Conservation (phyloP, 2,797 vertebrate genomes). For the Acridotheres tristis region DNA sequence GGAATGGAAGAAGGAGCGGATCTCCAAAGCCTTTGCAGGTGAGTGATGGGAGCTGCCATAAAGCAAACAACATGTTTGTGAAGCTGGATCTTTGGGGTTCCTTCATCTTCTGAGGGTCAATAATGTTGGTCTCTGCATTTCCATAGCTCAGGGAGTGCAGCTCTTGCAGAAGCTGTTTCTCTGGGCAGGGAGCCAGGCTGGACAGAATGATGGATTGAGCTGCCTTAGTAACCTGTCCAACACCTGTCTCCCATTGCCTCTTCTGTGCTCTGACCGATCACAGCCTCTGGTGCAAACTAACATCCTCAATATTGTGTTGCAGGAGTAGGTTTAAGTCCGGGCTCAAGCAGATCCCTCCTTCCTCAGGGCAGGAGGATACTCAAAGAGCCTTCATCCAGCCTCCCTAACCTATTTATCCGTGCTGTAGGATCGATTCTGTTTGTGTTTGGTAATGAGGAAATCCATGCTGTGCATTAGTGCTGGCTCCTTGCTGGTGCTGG, state of each 20-base stretch:
- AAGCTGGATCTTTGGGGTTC: background rate
- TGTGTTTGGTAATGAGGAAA: slow-evolving; percentile 76
- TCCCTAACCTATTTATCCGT: background rate
- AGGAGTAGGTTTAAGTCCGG: background rate
- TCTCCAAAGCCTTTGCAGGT: slow-evolving; percentile 98
- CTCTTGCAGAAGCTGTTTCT: background rate
- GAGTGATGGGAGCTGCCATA: background rate
- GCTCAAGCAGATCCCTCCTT: background rate
- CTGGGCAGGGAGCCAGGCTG: background rate
- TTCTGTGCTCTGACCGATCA: background rate
- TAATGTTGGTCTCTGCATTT: background rate
- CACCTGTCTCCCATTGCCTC: background rate
- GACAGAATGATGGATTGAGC: background rate
- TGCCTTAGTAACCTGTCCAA: background rate
- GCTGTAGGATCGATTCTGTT: slow-evolving; percentile 41
- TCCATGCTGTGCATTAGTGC: slow-evolving; percentile 69
- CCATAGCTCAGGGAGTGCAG: rapidly evolving
- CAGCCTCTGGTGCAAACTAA: background rate
- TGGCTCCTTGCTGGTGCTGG: background rate
- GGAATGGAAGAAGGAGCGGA: slow-evolving; percentile 98
- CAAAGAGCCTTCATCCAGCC: background rate
- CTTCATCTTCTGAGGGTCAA: background rate
- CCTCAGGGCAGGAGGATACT: background rate
- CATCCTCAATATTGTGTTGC: rapidly evolving
- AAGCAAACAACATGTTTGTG: background rate